Percentiles rank a stretch among this genome's conserved stretches.
Evolutionary conservation across 2,113 vertebrate genomes (phyloP).

Genomic region (Oryzias celebensis): DNA sequence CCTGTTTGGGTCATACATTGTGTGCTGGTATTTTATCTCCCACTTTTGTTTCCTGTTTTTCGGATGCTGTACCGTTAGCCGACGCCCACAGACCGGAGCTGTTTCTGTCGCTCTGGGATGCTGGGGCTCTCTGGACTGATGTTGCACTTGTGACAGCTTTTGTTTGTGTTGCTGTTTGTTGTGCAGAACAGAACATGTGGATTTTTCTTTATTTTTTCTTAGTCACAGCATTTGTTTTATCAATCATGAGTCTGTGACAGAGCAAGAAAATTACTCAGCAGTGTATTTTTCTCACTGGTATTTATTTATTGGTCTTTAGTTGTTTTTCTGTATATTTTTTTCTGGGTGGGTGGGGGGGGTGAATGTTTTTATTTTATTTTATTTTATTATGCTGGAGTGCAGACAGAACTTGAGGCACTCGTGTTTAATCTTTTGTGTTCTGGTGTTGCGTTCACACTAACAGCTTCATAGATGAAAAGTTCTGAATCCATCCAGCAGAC

Average conservation of each 20-base stretch:
- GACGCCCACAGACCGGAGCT: conserved; percentile 39
- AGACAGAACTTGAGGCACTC: conserved; percentile 50
- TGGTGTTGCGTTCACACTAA: too few species aligned
- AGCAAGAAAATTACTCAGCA: conserved; percentile 62
- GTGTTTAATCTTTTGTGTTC: not conserved
- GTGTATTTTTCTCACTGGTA: conserved; percentile 75
- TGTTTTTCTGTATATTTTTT: conserved; percentile 38
- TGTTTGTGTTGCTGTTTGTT: conserved; percentile 54
- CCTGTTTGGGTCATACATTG: conserved; percentile 57
- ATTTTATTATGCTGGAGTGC: conserved; percentile 42
- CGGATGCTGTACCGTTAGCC: conserved; percentile 69
- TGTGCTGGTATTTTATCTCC: conserved; percentile 51
- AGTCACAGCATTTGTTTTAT: conserved; percentile 62
- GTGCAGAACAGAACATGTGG: conserved; percentile 45
- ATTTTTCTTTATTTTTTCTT: conserved; percentile 55
- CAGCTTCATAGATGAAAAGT: too few species aligned
- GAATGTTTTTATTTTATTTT: conserved; percentile 8
- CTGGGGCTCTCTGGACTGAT: conserved; percentile 68
- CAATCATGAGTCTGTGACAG: conserved; percentile 68
- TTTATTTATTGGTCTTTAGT: conserved; percentile 75
- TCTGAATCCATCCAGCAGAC: too few species aligned
- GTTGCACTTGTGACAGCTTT: conserved; percentile 74
- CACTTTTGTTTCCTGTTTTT: conserved; percentile 40
- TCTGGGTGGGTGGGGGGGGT: conserved; percentile 7
- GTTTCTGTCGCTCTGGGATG: conserved; percentile 33